Conservation (phyloP, 2,888 invertebrate species). For the Diadromus collaris region DNA sequence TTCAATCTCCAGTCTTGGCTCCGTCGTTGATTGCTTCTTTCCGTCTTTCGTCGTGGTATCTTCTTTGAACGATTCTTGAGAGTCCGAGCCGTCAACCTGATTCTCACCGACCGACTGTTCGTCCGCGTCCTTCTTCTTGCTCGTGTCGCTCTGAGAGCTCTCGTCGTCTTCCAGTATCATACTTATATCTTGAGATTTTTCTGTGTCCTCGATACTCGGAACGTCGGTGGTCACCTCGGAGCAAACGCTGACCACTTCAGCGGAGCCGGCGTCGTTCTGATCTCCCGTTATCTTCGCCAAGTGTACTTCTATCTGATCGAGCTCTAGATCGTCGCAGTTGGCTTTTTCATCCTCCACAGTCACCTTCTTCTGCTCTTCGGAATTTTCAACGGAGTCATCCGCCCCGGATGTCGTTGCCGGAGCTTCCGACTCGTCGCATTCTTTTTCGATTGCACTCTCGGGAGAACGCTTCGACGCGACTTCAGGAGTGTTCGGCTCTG, state of each 20-base stretch:
- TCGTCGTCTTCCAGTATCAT: constrained; percentile 73
- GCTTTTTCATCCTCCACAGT: constrained; percentile 32
- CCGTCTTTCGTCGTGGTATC: constrained; percentile 58
- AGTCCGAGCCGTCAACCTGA: constrained; percentile 63
- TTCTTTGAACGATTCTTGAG: constrained; percentile 68
- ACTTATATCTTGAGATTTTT: constrained; percentile 74
- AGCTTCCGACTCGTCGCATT: constrained; percentile 37
- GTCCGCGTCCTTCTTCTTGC: constrained; percentile 67
- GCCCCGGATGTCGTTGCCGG: background rate
- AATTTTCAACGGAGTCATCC: constrained; percentile 39
- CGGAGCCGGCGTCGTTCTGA: constrained; percentile 66
- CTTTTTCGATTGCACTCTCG: constrained; percentile 37
- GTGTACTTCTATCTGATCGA: constrained; percentile 71
- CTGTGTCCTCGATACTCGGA: constrained; percentile 70
- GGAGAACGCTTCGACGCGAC: constrained; percentile 1
- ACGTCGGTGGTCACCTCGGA: constrained; percentile 69
- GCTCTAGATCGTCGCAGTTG: constrained; percentile 52
- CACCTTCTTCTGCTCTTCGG: constrained; percentile 41
- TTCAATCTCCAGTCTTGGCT: constrained; percentile 35
- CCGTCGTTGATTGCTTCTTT: constrained; percentile 56
- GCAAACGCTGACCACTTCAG: constrained; percentile 68
- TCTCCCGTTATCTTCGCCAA: constrained; percentile 74
- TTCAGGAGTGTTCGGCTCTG: constrained; percentile 43
- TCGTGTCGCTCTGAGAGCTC: constrained; percentile 63
- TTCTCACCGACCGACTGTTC: constrained; percentile 66